Conservation (phyloP, 1,140 invertebrate species). For the Neomicropteryx cornuta region DNA sequence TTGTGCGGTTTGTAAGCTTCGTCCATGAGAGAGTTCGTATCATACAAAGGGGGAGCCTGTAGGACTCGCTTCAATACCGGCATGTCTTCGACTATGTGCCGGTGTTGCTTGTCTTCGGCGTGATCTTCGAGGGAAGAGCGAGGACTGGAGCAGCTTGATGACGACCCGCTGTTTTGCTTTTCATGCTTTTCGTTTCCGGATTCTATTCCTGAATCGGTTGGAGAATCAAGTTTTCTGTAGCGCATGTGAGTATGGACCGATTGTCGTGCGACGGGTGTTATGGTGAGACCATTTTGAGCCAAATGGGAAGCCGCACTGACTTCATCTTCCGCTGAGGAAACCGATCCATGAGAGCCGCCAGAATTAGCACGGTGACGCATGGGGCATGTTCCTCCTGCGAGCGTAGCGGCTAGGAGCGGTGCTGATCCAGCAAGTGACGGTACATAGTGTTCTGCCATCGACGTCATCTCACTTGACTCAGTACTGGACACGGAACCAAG, state of each 20-base stretch:
- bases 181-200: slow-evolving; percentile 83
- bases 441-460: slow-evolving; percentile 30
- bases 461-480: slow-evolving; percentile 54
- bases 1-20: slow-evolving; percentile 92
- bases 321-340: slow-evolving; percentile 67
- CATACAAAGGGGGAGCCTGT: slow-evolving; percentile 81
- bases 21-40: slow-evolving; percentile 83
- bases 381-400: slow-evolving; percentile 56
- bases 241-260: slow-evolving; percentile 42
- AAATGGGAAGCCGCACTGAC: slow-evolving; percentile 53
- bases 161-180: slow-evolving; percentile 53
- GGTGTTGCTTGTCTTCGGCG: slow-evolving; percentile 44
- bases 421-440: slow-evolving; percentile 50
- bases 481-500: slow-evolving; percentile 77
- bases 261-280: slow-evolving; percentile 47
- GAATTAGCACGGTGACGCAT: slow-evolving; percentile 64
- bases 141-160: slow-evolving; percentile 77
- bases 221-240: slow-evolving; percentile 76
- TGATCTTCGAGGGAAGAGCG: slow-evolving; percentile 75
- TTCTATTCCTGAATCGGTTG: slow-evolving; percentile 86
- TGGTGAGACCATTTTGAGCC: slow-evolving; percentile 53
- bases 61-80: slow-evolving; percentile 84
- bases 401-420: slow-evolving; percentile 63
- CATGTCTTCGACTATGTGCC: slow-evolving; percentile 74
- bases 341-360: slow-evolving; percentile 40